Evolutionary conservation across 92 coral and sea anemone genomes (phyloP).

Genomic region (Palythoa grandis): DNA sequence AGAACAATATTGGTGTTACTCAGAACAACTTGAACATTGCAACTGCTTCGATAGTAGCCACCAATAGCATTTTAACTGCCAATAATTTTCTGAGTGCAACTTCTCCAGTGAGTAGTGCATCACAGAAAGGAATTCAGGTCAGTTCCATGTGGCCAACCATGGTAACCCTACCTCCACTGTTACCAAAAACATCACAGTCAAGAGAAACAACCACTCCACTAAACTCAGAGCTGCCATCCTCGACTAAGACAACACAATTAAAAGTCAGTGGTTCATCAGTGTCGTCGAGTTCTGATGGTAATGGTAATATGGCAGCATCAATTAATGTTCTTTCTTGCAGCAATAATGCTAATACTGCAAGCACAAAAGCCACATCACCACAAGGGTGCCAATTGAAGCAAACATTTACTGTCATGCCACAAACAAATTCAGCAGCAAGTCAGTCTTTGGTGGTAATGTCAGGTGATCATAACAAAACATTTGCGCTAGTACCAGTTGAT

Average conservation of each 20-base stretch:
- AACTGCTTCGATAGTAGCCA: not conserved
- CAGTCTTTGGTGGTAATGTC: constrained; percentile 34
- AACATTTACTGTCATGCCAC: constrained; percentile 26
- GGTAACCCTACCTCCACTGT: constrained; percentile 32
- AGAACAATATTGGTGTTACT: not conserved
- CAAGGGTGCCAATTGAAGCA: constrained; percentile 14
- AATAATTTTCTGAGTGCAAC: constrained; percentile 31
- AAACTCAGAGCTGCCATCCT: not conserved
- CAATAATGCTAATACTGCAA: not conserved
- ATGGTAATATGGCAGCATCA: not conserved
- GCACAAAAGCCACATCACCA: not conserved
- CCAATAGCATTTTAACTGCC: not conserved
- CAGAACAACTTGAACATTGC: not conserved
- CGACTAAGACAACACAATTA: not conserved
- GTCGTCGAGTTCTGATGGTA: not conserved
- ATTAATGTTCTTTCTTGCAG: not conserved
- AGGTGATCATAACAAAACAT: constrained; percentile 37
- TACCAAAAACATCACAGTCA: constrained; percentile 29
- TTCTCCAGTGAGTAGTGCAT: not conserved
- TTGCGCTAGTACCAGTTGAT: constrained; percentile 39
- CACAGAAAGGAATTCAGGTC: not conserved
- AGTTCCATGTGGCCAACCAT: constrained; percentile 9
- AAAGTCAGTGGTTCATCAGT: not conserved
- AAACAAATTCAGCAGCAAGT: not conserved
- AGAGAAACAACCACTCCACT: constrained; percentile 7